Base-by-base conservation (phyloP, 2,888 invertebrate species). In the Polydrusus tereticollis region DNA sequence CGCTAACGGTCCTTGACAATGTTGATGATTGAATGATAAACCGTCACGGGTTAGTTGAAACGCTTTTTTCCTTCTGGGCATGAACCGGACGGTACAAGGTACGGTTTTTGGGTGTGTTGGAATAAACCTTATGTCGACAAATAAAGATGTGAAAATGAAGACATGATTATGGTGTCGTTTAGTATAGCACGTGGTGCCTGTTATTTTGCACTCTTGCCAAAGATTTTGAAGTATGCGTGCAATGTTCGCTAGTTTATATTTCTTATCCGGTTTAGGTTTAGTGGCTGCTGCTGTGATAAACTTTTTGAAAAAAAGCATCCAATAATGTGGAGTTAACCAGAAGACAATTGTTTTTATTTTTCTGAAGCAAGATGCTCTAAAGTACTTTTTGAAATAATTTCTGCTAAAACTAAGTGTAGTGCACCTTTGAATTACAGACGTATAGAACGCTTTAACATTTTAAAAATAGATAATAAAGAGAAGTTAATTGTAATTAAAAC, bases 341-440 rank as follows among this genome's bases (percentile, higher is more conserved):
- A 78, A 77, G 76, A 78, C 75, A 78, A 77, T 77, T 78, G 77
- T 77, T 78, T 78, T 76, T 72, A 75, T 77, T 77, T 77, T 72
- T 69, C 73, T 69, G 69, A 73, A 74, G 76, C 74, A 74, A 78
- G 62, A 64, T 76, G 76, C 69, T 78, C 75, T 78, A 78, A 78
- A 79, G 74, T 77, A 62, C 43, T 79, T 74, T 78, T 72, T 75
- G 76, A 79, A 77, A 73, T 79, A 59, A 74, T 74, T 76, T 79
- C 76, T 76, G 77, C 76, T 79, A 76, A 77, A 77, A 79, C 10
- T 73, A 77, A 77, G 45, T 75, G 77, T 72, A 77, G 50, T 68
- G 72, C 72, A 76, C 74, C 74, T 76, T 74, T 75, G 69, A 73
- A 78, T 69, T 78, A 76, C 58, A 58, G 58, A 36, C 58, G 21